Percentiles rank a stretch among this genome's conserved stretches.
phyloP scores from a whole-genome alignment of 2,113 vertebrate species.

The Ptilorrhoa leucosticta region DNA sequence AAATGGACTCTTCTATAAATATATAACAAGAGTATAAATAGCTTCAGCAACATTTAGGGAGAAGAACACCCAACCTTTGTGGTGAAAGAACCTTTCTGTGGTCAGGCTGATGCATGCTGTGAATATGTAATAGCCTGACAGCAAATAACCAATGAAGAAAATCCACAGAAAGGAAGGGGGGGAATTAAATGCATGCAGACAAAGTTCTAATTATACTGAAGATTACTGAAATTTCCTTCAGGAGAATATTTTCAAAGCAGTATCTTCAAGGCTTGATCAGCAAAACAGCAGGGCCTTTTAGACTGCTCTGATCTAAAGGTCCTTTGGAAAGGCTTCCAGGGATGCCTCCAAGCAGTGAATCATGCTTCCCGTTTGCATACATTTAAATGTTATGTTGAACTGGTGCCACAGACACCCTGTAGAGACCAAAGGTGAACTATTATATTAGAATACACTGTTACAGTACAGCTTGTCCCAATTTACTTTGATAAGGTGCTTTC shows the following conservation, averaged over 20 bases:
- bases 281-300: not conserved
- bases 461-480: not conserved
- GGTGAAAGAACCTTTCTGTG: not conserved
- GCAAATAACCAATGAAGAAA: not conserved
- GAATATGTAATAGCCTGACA: not conserved
- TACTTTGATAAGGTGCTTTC: not conserved
- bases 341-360: not conserved
- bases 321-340: not conserved
- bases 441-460: not conserved
- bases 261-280: not conserved
- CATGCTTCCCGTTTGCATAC: not conserved
- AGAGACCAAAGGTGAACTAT: not conserved
- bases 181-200: not conserved
- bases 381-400: not conserved
- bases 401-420: not conserved
- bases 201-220: not conserved
- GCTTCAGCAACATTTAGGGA: not conserved
- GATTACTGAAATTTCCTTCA: not conserved
- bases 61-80: not conserved
- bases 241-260: not conserved
- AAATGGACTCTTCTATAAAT: not conserved
- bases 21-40: not conserved
- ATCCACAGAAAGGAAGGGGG: not conserved
- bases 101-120: not conserved
- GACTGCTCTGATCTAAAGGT: not conserved